These are phyloP conservation scores for Nannoperca australis DNA, from an alignment of 2,797 vertebrate genomes.

Conservation along the genomic window DNA sequence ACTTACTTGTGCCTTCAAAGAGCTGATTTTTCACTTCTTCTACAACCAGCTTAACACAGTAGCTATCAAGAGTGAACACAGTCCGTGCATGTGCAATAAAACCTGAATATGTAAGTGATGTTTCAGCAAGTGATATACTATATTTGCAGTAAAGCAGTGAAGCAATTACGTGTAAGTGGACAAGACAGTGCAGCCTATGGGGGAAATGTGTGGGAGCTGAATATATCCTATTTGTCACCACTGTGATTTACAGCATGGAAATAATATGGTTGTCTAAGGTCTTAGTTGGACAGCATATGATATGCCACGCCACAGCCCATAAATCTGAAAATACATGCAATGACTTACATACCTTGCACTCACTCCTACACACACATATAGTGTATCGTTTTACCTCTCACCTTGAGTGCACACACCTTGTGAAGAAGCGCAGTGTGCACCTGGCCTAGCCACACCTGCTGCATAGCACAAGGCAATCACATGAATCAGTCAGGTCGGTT, in stretches of 20 bases:
- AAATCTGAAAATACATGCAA: slow-evolving; percentile 64
- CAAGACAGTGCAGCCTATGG: slow-evolving; percentile 49
- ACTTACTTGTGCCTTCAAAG: slow-evolving; percentile 87
- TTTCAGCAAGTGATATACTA: slow-evolving; percentile 61
- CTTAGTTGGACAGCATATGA: slow-evolving; percentile 39
- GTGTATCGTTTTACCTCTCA: slow-evolving; percentile 54
- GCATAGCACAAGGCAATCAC: slow-evolving; percentile 60
- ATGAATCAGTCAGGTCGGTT: slow-evolving; percentile 75
- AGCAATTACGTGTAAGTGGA: slow-evolving; percentile 62
- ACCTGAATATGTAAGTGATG: slow-evolving; percentile 67
- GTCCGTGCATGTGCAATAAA: slow-evolving; percentile 64
- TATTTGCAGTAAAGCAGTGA: slow-evolving; percentile 51
- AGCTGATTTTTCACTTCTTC: slow-evolving; percentile 81
- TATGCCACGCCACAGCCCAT: slow-evolving; percentile 42
- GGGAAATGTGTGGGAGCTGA: slow-evolving; percentile 37
- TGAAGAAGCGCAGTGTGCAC: slow-evolving; percentile 53
- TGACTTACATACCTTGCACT: slow-evolving; percentile 47
- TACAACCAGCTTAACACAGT: slow-evolving; percentile 71
- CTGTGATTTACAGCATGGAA: slow-evolving; percentile 54
- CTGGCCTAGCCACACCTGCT: slow-evolving; percentile 77
- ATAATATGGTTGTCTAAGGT: slow-evolving; percentile 32
- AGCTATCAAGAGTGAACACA: slow-evolving; percentile 62
- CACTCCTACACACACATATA: slow-evolving; percentile 33
- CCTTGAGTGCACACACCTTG: slow-evolving; percentile 51
- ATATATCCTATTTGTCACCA: slow-evolving; percentile 59